Evolutionary conservation across 2,113 vertebrate genomes (phyloP), one percentile per base, ranked within the genome.

Genomic region (Hypomesus transpacificus): DNA sequence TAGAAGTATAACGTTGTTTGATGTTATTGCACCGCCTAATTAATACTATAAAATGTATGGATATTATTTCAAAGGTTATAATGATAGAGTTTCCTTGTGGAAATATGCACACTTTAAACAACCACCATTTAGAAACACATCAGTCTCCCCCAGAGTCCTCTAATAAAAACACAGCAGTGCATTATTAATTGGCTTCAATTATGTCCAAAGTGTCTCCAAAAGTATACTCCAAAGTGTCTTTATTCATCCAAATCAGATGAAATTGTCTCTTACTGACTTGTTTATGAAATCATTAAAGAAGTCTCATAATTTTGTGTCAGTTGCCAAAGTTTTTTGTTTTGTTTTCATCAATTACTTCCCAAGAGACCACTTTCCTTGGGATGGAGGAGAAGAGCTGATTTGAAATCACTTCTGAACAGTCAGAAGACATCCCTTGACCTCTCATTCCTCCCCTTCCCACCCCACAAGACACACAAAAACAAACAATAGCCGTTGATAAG

Each of bases 401-500:
- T 94, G 89, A 95, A 94, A 93, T 94, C 88, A 93, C 93, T 95
- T 93, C 93, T 91, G 92, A 93, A 93, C 90, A 92, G 93, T 93
- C 89, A 93, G 90, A 89, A 84, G 74, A 85, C 90, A 87, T 92
- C 92, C 91, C 90, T 92, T 93, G 91, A 92, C 91, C 91, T 94
- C 93, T 92, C 90, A 90, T 91, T 92, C 89, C 90, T 69, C 77
- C 78, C 75, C 89, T 88, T 92, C 83, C 84, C 80, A 87, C 86
- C 89, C 88, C 92, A 86, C 89, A 85, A 51, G 16, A 88, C 86
- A 88, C 92, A 84, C 88, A 84, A 88, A 88, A 46, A 13, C 4
- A 34, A 34, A 34, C 4, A 5, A 46, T 11, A 46, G 39, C 89
- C 91, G 80, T 80, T 78, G 75, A 69, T 76, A 76, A 88, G 92